Evolutionary conservation across 2,797 vertebrate genomes (phyloP).

Genomic region (Adrianichthys oophorus): DNA sequence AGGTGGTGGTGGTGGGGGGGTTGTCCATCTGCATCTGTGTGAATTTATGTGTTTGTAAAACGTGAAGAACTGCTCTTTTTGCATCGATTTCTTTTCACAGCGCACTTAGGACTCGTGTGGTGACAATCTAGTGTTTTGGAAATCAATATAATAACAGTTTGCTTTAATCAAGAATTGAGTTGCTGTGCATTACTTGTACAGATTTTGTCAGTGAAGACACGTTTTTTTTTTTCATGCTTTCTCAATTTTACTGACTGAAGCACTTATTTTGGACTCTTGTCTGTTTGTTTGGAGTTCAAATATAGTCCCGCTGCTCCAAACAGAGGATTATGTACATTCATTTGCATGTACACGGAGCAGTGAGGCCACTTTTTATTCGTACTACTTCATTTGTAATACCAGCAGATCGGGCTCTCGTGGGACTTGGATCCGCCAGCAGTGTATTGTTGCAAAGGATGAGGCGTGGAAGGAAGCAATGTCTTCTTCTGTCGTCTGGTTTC

Average conservation of each 20-base stretch:
- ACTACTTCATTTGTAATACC: slow-evolving; percentile 16
- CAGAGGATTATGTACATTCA: not conserved
- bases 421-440: slow-evolving; percentile 2
- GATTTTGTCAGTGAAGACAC: not conserved
- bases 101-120: not conserved
- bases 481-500: not conserved
- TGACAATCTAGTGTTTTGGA: slow-evolving; percentile 3
- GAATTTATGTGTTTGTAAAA: not conserved
- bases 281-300: slow-evolving; percentile 1
- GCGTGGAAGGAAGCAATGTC: not conserved
- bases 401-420: not conserved
- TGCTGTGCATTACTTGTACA: not conserved
- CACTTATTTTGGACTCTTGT: slow-evolving; percentile 7
- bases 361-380: not conserved
- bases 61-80: not conserved
- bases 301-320: slow-evolving; percentile 4
- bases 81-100: slow-evolving; percentile 7
- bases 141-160: slow-evolving; percentile 9
- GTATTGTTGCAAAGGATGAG: slow-evolving; percentile 7
- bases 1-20: not conserved
- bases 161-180: slow-evolving; percentile 8
- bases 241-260: not conserved
- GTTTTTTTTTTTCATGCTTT: not conserved
- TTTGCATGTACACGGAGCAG: slow-evolving; percentile 9
- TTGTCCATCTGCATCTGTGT: not conserved